Base-by-base conservation (phyloP, 2,888 invertebrate species). In the Alloscopus bannaensis region DNA sequence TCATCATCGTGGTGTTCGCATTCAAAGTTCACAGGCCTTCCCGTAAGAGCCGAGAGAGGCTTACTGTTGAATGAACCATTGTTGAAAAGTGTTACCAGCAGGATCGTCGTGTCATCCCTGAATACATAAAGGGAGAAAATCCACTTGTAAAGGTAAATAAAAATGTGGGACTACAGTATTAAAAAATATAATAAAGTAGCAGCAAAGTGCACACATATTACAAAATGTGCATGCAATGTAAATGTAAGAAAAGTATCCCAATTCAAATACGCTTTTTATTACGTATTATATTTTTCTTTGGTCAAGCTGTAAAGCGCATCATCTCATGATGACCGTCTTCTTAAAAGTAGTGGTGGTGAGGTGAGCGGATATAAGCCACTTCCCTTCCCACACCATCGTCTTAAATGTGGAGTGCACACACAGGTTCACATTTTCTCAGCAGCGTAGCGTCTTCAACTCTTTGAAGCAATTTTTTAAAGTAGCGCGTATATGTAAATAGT, bases 361-460 rank as follows among this genome's bases (percentile, higher is more conserved):
- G 36, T 31, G 69, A 60, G 31, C 71, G 71, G 71, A 71, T 71
- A 52, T 71, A 71, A 71, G 71, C 31, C 47, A 62, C 71, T 71
- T 71, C 71, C 71, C 71, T 71, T 71, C 71, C 62, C 71, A 71
- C 62, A 47, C 24, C 36, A 18, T 26, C 50, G 45, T n/a, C 3
- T 22, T 28, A 36, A 3, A 18, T 24, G 31, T 29, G 13, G 13
- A 36, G 26, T 59, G 20, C 59, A 31, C n/a, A 3, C 26, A 3
- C 29, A n/a, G n/a, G n/a, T n/a, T n/a, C n/a, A n/a, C n/a, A n/a
- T n/a, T n/a, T n/a, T n/a, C n/a, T n/a, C n/a, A n/a, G n/a, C n/a
- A n/a, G n/a, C n/a, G n/a, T n/a, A n/a, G n/a, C n/a, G n/a, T n/a
- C n/a, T n/a, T n/a, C n/a, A n/a, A n/a, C n/a, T n/a, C n/a, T n/a